These are phyloP conservation scores for Burhinus oedicnemus DNA, from an alignment of 2,113 vertebrate species.

Conservation along the genomic window DNA sequence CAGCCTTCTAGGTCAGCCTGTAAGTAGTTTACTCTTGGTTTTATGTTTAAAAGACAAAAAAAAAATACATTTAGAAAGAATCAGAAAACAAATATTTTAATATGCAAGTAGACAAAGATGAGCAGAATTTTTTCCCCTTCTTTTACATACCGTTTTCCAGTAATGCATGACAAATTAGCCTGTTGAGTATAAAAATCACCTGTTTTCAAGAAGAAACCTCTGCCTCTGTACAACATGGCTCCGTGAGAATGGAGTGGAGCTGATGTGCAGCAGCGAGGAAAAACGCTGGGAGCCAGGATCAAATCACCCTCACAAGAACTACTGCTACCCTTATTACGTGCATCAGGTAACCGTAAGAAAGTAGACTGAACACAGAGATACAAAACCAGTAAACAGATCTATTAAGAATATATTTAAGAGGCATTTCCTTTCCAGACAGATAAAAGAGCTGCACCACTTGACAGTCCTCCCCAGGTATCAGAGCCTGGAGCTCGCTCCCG, in stretches of 20 bases:
- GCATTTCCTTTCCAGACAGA: neutral
- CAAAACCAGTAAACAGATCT: neutral
- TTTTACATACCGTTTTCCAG: neutral
- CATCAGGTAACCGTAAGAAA: neutral
- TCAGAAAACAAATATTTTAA: neutral
- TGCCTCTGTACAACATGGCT: neutral
- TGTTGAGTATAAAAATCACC: neutral
- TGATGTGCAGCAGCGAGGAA: neutral
- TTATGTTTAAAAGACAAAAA: neutral
- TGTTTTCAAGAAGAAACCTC: neutral
- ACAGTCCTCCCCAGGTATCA: neutral
- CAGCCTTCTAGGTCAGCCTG: neutral
- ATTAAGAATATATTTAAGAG: neutral
- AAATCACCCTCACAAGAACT: neutral
- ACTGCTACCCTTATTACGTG: neutral
- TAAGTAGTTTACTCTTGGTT: neutral
- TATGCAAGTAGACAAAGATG: neutral
- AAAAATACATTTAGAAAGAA: neutral
- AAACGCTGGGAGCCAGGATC: neutral
- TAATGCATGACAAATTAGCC: neutral
- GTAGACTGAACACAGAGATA: neutral
- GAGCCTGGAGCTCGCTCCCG: no score
- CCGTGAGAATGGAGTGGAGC: neutral
- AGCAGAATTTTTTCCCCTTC: neutral
- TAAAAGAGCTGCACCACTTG: neutral